Base-by-base conservation (phyloP, 1,140 invertebrate species). In the Bicyclus anynana region DNA sequence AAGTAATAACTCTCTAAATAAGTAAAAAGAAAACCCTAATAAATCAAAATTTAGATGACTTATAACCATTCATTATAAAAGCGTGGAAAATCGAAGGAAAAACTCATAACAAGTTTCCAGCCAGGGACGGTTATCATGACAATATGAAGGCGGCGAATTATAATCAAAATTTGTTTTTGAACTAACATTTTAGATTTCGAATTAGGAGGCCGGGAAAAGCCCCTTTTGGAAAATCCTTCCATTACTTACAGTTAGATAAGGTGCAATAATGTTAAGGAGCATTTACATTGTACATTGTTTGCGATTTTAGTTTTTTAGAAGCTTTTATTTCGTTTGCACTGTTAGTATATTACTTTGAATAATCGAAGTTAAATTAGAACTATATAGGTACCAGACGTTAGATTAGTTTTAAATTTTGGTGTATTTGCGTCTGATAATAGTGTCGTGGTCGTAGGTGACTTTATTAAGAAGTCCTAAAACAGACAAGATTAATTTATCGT, bases 91-190 rank as follows among this genome's bases (percentile, higher is more conserved):
- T 44, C 37, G 37, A 44, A 7, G 12, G 1, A 33, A 20, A 44
- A 44, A 44, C 17, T 44, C 17, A 9, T 44, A 40, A 44, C 40
- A 44, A 44, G 40, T 12, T 44, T 12, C 18, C 40, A 6, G 9
- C 37, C 40, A 16, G 40, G 18, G 40, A 44, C 40, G 20, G 40
- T 44, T 38, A 38, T 16, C 13, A 16, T 44, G 6, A 44, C 40
- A 44, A 44, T 44, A 44, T 20, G 40, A 44, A 44, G 20, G 40
- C 40, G 7, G 20, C 20, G 40, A 44, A 44, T 44, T 20, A 44
- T 44, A 44, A 44, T 44, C 17, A 20, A 20, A 44, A 44, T 44
- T 18, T 44, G 40, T 44, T 44, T n/a, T 44, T 5, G 5, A 12
- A 16, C 14, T 40, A 44, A 44, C 6, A 44, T 44, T 44, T 44